Percentiles rank a stretch among this genome's conserved stretches.
Evolutionary conservation across 1,140 invertebrate species (phyloP).

Genomic region (Scaptomyza pallida): DNA sequence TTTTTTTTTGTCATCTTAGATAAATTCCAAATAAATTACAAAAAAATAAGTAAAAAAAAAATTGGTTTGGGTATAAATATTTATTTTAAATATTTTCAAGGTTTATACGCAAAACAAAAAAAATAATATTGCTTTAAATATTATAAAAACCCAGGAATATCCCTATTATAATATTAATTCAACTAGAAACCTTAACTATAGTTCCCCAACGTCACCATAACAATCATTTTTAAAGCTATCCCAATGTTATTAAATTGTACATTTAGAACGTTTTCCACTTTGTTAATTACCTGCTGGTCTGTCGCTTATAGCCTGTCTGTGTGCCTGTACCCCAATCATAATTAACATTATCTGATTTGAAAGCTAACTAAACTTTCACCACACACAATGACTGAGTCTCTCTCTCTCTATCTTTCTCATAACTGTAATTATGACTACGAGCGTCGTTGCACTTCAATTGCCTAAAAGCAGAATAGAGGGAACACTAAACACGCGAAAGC

Average conservation of each 20-base stretch:
- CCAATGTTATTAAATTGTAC: background rate
- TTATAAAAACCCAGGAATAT: too few species aligned
- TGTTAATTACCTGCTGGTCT: background rate
- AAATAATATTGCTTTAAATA: too few species aligned
- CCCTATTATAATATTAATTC: too few species aligned
- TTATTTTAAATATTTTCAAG: too few species aligned
- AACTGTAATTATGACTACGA: constrained; percentile 40
- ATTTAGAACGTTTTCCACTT: background rate
- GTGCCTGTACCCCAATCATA: background rate
- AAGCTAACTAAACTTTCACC: constrained; percentile 58
- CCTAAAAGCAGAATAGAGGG: constrained; percentile 18
- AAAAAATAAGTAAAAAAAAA: too few species aligned
- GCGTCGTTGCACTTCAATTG: constrained; percentile 54
- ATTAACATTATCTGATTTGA: constrained; percentile 20
- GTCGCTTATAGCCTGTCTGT: background rate
- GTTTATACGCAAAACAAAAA: too few species aligned
- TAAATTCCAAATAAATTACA: too few species aligned
- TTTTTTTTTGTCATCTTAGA: too few species aligned
- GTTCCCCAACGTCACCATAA: too few species aligned
- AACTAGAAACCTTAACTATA: too few species aligned
- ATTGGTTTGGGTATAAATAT: too few species aligned
- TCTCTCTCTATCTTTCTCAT: constrained; percentile 23
- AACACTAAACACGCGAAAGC: constrained; percentile 10
- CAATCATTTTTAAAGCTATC: background rate
- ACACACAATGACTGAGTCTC: constrained; percentile 31